Evolutionary conservation across 1,140 invertebrate species (phyloP), one percentile per base, ranked within the genome.

Genomic region (Maniola jurtina): DNA sequence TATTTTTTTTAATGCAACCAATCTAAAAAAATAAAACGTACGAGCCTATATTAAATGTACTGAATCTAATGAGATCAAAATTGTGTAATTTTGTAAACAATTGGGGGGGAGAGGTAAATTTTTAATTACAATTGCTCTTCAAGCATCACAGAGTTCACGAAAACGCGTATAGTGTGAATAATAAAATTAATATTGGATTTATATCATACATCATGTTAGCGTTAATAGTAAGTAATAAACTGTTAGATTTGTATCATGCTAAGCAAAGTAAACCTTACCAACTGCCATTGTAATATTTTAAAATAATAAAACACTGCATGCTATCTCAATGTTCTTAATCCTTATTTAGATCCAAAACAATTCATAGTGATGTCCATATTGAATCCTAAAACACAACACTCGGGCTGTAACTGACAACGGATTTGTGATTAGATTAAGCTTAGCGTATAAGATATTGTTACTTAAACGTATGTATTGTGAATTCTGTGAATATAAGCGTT

Each of bases 361-460:
- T 62, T 40, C 38, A 66, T 54, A 56, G 64, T 16, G 25, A 68
- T 80, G 58, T 64, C 58, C 57, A 54, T 73, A 68, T 73, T 58
- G 54, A 71, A 85, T 83, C 79, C 79, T 86, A 80, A 25, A 77
- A 57, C 70, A 79, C 61, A 62, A 48, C 79, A 81, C 66, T 72
- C 83, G 79, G 87, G 87, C 87, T 89, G 87, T 89, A 86, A 89
- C 73, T 84, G 79, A 89, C 83, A 87, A 89, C 80, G 87, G 87
- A 88, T 89, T 89, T 89, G 87, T 87, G 82, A 89, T 79, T 87
- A 86, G 73, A 55, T 57, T 79, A 77, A 74, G 69, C 66, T 75
- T 71, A 61, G 77, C 80, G 63, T 64, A 13, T 77, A 77, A 76
- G 66, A 67, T 84, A 83, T 25, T 84, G 84, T 87, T 78, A 79